These are phyloP conservation scores for Sphenodon punctatus DNA, from an alignment of 2,797 vertebrate species.

Conservation along the genomic window DNA sequence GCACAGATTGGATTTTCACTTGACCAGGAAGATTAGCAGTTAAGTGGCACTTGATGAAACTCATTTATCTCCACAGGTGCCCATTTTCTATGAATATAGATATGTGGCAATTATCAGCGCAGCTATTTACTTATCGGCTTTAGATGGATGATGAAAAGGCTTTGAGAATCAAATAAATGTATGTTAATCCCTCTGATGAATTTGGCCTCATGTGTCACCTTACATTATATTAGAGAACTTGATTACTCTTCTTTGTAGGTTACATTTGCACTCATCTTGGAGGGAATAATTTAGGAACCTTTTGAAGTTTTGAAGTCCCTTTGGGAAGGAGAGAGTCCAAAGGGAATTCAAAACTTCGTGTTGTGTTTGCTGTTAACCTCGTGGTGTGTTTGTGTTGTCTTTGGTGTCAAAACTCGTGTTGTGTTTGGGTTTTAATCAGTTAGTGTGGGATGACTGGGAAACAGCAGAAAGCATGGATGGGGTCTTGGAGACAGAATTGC, in stretches of 20 bases:
- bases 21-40: background rate
- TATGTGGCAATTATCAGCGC: background rate
- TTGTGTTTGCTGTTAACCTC: no score
- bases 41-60: background rate
- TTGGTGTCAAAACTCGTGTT: no score
- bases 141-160: background rate
- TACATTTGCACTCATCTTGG: background rate
- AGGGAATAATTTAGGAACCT: no score
- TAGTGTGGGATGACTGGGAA: no score
- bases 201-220: background rate
- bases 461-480: no score
- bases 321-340: no score
- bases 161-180: background rate
- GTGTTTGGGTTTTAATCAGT: no score
- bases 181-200: background rate
- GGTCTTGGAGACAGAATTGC: no score
- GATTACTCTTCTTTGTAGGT: background rate
- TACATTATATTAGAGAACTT: background rate
- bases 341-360: no score
- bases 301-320: no score
- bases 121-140: accelerated
- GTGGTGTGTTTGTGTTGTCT: no score
- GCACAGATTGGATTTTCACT: background rate
- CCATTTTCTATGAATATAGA: background rate
- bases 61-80: accelerated